Conservation (phyloP, 2,888 invertebrate species). For the Ametastegia equiseti region DNA sequence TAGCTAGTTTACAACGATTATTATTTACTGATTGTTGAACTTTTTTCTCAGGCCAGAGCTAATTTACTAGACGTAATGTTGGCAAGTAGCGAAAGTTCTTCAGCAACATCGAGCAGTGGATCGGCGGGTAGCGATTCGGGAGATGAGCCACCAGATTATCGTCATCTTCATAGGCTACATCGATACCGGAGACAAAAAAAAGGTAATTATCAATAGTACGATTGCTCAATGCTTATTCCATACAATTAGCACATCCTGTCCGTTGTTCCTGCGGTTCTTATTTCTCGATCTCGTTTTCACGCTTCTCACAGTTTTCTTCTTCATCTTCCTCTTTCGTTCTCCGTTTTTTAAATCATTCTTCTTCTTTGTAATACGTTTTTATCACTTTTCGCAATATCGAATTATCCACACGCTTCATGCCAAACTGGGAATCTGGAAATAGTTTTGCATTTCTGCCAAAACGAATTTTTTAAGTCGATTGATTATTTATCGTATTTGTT, state of each 20-base stretch:
- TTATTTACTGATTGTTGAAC: too few relatives aligned
- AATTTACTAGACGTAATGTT: slow-evolving; percentile 88
- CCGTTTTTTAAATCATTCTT: background rate
- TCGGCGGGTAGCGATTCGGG: slow-evolving; percentile 81
- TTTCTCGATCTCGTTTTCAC: background rate
- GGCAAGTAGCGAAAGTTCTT: slow-evolving; percentile 84
- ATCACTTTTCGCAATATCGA: background rate
- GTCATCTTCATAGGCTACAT: slow-evolving; percentile 83
- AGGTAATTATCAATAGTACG: slow-evolving; percentile 81
- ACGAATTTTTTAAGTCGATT: background rate
- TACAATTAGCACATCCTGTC: background rate
- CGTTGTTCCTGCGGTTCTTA: background rate
- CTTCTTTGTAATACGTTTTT: background rate
- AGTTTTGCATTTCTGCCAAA: background rate
- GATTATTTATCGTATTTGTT: background rate
- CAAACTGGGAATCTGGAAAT: background rate
- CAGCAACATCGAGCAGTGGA: slow-evolving; percentile 82
- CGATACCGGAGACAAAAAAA: slow-evolving; percentile 87
- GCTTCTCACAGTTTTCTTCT: background rate
- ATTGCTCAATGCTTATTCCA: background rate
- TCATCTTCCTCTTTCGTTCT: background rate
- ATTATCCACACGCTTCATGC: background rate
- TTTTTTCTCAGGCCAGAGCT: slow-evolving; percentile 81
- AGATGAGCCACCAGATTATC: slow-evolving; percentile 82
- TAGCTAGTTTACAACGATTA: too few relatives aligned